Evolutionary conservation across 2,888 invertebrate species (phyloP), one percentile per base, ranked within the genome.

Genomic region (Tethea ocularis): DNA sequence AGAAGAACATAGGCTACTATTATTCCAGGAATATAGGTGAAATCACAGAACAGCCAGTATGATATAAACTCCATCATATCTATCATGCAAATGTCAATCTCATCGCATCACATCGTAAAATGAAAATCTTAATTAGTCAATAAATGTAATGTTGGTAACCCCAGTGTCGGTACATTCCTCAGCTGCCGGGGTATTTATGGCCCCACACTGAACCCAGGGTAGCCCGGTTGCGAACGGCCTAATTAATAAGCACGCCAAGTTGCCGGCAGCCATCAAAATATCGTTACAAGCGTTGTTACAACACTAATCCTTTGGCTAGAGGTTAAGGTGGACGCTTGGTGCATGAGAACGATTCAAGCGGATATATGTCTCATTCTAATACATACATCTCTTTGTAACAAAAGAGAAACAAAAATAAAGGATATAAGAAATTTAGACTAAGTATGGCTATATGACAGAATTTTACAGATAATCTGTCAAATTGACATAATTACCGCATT

Each of bases 201-300:
- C 10, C 10, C 64, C 64, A 61, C 63, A 65, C 53, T 62, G 66
- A 60, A 58, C 59, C 38, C 38, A 7, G 38, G 53, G 23, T 46
- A 41, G 52, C 58, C 58, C 57, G 56, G 56, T 63, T 65, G 61
- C 66, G 56, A 65, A 67, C 68, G 59, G 67, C 41, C 66, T 74
- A 69, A 75, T 77, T 78, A 80, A 77, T 77, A 75, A 63, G 61
- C 70, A 67, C 66, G 76, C 58, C 71, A 66, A 69, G 72, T 72
- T 68, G 68, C 63, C 65, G 66, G 66, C 57, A 0, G 74, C 74
- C 75, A 78, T 80, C 77, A 74, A 73, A 79, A 72, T 70, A 70
- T 76, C 78, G 73, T 78, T 77, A 73, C 71, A 65, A 62, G 56
- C 63, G 66, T 58, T 68, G 69, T 70, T 68, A 69, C 70, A 67